Conservation (phyloP, 1,140 invertebrate species). For the Pantala flavescens region DNA sequence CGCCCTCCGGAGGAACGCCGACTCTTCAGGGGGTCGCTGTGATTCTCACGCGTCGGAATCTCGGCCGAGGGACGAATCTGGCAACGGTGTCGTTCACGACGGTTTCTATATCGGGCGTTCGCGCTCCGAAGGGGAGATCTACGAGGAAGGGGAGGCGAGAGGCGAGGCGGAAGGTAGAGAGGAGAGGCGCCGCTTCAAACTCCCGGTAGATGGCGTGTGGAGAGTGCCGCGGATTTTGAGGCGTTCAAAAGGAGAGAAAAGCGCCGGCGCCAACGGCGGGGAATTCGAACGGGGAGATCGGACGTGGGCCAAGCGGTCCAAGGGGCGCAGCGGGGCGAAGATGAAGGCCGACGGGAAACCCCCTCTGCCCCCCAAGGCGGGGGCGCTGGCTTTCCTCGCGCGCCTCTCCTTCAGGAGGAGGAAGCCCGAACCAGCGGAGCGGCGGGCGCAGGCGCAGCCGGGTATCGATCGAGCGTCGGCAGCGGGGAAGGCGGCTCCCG, state of each 20-base stretch:
- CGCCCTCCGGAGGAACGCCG: too few species aligned
- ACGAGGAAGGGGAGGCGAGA: neutral
- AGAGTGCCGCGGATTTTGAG: too few species aligned
- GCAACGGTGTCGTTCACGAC: neutral
- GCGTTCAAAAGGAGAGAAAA: too few species aligned
- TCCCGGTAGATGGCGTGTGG: too few species aligned
- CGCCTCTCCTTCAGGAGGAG: conserved; percentile 11
- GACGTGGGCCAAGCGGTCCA: conserved; percentile 15
- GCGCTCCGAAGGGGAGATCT: neutral
- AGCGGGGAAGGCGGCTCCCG: neutral
- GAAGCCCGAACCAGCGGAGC: neutral
- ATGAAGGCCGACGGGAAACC: conserved; percentile 18
- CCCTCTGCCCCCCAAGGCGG: conserved; percentile 12
- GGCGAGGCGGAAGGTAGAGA: neutral
- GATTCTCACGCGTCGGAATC: neutral
- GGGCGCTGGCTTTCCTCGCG: neutral
- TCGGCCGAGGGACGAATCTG: neutral
- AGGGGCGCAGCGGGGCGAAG: conserved; percentile 1
- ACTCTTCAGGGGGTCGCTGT: too few species aligned
- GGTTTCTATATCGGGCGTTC: neutral
- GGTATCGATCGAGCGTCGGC: neutral
- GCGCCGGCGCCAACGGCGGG: neutral
- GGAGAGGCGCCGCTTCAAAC: too few species aligned
- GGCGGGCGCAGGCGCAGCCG: neutral
- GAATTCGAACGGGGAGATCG: neutral